These are phyloP conservation scores for Labrus mixtus DNA, from an alignment of 2,113 vertebrate species.

Conservation along the genomic window DNA sequence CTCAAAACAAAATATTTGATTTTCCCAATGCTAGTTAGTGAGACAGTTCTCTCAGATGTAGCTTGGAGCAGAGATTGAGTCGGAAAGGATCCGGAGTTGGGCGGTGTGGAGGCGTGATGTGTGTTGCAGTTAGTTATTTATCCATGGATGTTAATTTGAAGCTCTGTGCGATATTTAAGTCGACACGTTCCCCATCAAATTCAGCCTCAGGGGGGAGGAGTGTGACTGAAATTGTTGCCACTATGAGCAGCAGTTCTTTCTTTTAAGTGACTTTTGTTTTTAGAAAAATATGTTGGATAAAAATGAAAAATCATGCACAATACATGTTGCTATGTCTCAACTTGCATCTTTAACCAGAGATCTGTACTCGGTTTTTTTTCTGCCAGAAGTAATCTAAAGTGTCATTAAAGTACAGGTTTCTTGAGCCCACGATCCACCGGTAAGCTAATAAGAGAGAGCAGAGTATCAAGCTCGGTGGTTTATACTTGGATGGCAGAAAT, in stretches of 20 bases:
- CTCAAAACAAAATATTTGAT: conserved; percentile 99
- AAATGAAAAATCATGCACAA: too few relatives aligned
- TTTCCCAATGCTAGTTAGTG: conserved; percentile 93
- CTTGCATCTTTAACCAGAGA: neutral
- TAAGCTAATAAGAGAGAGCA: too few relatives aligned
- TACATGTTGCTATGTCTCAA: too few relatives aligned
- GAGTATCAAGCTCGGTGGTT: too few relatives aligned
- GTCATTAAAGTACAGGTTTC: neutral
- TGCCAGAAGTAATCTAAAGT: neutral
- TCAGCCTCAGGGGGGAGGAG: conserved; percentile 83
- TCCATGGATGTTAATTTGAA: conserved; percentile 89
- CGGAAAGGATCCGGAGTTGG: neutral
- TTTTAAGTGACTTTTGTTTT: neutral
- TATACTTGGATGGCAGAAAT: too few relatives aligned
- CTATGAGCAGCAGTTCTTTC: conserved; percentile 15
- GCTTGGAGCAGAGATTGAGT: conserved; percentile 78
- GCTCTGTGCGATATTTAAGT: conserved; percentile 84
- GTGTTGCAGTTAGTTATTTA: conserved; percentile 89
- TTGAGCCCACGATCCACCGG: too few relatives aligned
- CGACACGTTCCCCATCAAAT: conserved; percentile 87
- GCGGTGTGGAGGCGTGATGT: neutral
- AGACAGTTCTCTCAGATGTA: conserved; percentile 74
- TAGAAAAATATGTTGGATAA: too few relatives aligned
- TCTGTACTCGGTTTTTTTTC: neutral
- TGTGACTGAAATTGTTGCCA: conserved; percentile 76